Conservation (phyloP, 2,797 vertebrate genomes). For the Zalophus californianus region DNA sequence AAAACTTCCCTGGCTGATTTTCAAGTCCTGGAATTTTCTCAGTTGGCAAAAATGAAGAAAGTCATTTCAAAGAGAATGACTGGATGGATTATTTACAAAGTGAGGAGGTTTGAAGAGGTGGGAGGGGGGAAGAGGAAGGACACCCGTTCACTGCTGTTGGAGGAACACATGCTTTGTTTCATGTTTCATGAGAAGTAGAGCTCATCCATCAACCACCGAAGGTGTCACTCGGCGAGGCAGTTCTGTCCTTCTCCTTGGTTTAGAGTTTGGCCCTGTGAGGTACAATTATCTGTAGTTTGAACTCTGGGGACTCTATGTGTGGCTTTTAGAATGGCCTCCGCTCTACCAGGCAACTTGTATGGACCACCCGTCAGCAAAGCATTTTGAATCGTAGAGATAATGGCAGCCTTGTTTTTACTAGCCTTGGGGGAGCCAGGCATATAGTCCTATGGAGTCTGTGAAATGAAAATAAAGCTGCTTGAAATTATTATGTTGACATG, state of each 20-base stretch:
- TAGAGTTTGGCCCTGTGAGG: slow-evolving; percentile 33
- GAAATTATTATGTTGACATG: background rate
- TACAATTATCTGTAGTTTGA: background rate
- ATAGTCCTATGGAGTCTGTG: background rate
- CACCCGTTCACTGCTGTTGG: slow-evolving; percentile 2
- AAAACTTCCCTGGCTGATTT: background rate
- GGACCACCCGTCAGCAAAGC: too few species aligned
- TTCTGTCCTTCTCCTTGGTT: slow-evolving; percentile 55
- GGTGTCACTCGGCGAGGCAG: slow-evolving; percentile 47
- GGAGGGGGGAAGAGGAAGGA: slow-evolving; percentile 54
- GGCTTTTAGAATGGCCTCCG: slow-evolving; percentile 62
- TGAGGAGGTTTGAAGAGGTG: slow-evolving; percentile 34
- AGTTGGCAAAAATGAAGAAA: background rate
- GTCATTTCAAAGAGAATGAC: background rate
- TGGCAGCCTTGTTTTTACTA: background rate
- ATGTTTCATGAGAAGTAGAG: slow-evolving; percentile 64
- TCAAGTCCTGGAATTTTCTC: background rate
- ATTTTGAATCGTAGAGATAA: background rate
- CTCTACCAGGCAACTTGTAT: background rate
- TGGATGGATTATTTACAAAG: background rate
- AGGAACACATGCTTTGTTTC: slow-evolving; percentile 54
- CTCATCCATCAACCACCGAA: slow-evolving; percentile 69
- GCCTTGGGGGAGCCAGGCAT: background rate
- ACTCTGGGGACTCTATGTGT: background rate
- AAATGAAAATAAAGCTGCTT: background rate